Evolutionary conservation across 1,140 invertebrate species (phyloP), one percentile per base, ranked within the genome.

Genomic region (Drosophila quadrilineata): DNA sequence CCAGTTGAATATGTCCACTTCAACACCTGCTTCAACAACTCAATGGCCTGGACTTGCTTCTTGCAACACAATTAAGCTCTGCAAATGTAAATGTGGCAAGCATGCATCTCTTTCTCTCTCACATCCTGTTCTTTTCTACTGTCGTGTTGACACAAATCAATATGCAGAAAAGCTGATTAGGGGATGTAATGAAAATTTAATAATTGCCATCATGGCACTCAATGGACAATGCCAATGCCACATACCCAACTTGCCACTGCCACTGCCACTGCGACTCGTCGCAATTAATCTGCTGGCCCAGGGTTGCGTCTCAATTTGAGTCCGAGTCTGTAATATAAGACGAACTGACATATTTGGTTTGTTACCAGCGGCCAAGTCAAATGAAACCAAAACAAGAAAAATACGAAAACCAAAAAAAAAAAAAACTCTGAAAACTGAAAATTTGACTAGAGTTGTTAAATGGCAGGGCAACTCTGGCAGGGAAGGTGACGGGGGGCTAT

Each of bases 141-240:
- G n/a, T n/a, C n/a, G 65, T 75, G 66, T 75, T 75, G 56, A 68
- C 71, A 71, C 57, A 22, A 82, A 75, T 80, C 75, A 80, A 84
- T 69, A 76, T 73, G 62, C 59, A 70, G 50, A 72, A 84, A 79
- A 87, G 74, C 84, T 87, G 85, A 87, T 87, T 87, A 87, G 74
- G 84, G 84, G 84, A 87, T 87, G 84, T 87, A 87, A 87, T 87
- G 84, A 87, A 87, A 84, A 87, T 87, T 84, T 87, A 87, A 87
- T 87, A 87, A 87, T 87, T 87, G 74, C 71, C 70, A 71, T 65
- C 60, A 62, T 60, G 73, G 60, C 58, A 70, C 67, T 69, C 73
- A 58, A 74, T 72, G 45, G 71, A 19, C 31, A 38, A 57, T 45
- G 38, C 57, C 29, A 33, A 14, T n/a, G n/a, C n/a, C 4, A 41